These are phyloP conservation scores for Megaptera novaeangliae DNA, from an alignment of 2,113 vertebrate genomes.

Conservation along the genomic window DNA sequence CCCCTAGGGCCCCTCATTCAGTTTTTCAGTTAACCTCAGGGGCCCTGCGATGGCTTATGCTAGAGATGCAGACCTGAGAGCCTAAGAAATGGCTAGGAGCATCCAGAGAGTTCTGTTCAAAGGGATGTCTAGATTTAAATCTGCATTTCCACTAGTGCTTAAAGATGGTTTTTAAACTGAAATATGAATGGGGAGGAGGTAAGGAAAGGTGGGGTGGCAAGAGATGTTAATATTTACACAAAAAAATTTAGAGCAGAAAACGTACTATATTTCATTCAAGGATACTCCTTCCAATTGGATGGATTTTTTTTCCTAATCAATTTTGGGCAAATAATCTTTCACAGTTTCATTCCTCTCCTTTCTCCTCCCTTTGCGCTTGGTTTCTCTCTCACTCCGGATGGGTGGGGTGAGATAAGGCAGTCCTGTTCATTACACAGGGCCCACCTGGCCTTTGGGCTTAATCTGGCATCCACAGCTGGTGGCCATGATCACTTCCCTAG, in stretches of 20 bases:
- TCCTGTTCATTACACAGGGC: neutral
- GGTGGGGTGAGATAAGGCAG: neutral
- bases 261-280: neutral
- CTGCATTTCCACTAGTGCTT: neutral
- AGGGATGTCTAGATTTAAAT: neutral
- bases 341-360: neutral
- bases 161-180: neutral
- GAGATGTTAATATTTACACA: neutral
- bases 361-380: too few relatives aligned
- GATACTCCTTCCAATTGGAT: neutral
- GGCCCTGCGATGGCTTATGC: neutral
- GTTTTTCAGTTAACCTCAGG: neutral
- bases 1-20: fast-evolving
- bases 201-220: neutral
- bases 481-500: too few relatives aligned
- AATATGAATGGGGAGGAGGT: neutral
- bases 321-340: neutral
- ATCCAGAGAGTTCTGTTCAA: neutral
- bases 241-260: neutral
- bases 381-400: neutral
- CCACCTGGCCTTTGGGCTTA: neutral
- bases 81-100: neutral
- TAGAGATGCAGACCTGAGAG: neutral
- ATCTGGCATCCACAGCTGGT: too few relatives aligned
- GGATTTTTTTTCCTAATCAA: neutral